Evolutionary conservation across 1,140 invertebrate species (phyloP), one percentile per base, ranked within the genome.

Genomic region (Doryteuthis pealeii): DNA sequence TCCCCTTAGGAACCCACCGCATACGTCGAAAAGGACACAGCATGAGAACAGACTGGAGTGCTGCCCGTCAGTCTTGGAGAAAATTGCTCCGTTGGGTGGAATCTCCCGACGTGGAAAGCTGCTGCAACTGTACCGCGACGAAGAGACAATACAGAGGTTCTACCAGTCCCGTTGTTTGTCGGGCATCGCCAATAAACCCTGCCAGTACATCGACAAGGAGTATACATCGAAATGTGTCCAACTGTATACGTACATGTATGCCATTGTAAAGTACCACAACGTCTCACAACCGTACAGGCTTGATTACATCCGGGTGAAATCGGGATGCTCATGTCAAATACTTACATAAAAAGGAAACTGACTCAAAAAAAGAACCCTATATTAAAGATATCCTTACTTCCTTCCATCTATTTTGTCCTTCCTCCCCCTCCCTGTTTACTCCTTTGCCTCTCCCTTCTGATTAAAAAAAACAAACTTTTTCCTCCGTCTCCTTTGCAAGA

Each of bases 181-280:
- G 15, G 91, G 91, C 49, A 91, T 94, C 22, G 90, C 91, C 76
- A 91, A 92, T 80, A 91, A 91, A 80, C 93, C 93, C 0, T 95
- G 94, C 84, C 87, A 91, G 49, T 95, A 93, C 87, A 89, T 95
- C 75, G 92, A 94, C 85, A 89, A 90, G 18, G 90, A 91, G 72
- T 88, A 93, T 32, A 90, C 91, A 70, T 94, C 94, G 5, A 89
- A 90, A 80, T 96, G 94, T 87, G 91, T 93, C 14, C 94, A 95
- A 86, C 92, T 93, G 85, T 94, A 93, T 86, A 93, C 93, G n/a
- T 95, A 93, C 83, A 91, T 92, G 0, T 96, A 95, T 87, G 94
- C 94, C 18, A 90, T 95, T 72, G 92, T 95, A 32, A 89, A 85
- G 65, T 88, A 90, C 67, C 85, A 83, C 76, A 85, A 84, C 65